These are phyloP conservation scores for Tarsius wallacei DNA, from an alignment of 2,797 vertebrate genomes.

Conservation along the genomic window DNA sequence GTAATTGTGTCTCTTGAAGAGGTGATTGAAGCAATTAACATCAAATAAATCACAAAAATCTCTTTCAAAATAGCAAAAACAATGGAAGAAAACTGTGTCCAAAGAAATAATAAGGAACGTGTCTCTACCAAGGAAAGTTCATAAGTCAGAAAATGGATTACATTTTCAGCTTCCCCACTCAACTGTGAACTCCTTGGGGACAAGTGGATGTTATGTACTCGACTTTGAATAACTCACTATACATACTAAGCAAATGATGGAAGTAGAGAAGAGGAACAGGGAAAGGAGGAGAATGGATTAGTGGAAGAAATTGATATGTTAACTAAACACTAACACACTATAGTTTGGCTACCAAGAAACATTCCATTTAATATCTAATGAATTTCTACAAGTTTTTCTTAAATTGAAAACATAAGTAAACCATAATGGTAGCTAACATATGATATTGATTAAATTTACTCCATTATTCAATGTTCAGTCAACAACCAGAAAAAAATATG, in stretches of 20 bases:
- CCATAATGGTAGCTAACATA: background rate
- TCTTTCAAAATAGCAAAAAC: conserved; percentile 50
- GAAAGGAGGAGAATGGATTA: background rate
- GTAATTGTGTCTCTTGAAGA: conserved; percentile 69
- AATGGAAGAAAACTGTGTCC: conserved; percentile 16
- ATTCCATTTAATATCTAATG: conserved; percentile 23
- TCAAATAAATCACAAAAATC: conserved; percentile 71
- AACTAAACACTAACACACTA: background rate
- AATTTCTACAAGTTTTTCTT: conserved; percentile 17
- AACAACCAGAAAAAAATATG: background rate
- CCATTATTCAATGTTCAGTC: background rate
- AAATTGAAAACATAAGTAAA: conserved; percentile 50
- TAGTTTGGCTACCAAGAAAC: background rate
- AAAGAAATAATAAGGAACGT: conserved; percentile 5
- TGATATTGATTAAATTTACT: conserved; percentile 4
- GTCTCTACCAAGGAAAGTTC: conserved; percentile 30
- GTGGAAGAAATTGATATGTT: background rate
- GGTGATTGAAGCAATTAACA: conserved; percentile 73
- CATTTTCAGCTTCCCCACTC: background rate
- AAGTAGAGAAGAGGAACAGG: background rate
- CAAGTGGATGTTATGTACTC: background rate
- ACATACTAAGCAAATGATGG: background rate
- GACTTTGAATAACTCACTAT: background rate
- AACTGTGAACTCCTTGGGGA: background rate
- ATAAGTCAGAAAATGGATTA: background rate